Percentiles rank a stretch among this genome's conserved stretches.
These are phyloP conservation scores for Drosophila asahinai DNA, from an alignment of 1,140 invertebrate genomes.

Conservation along the genomic window DNA sequence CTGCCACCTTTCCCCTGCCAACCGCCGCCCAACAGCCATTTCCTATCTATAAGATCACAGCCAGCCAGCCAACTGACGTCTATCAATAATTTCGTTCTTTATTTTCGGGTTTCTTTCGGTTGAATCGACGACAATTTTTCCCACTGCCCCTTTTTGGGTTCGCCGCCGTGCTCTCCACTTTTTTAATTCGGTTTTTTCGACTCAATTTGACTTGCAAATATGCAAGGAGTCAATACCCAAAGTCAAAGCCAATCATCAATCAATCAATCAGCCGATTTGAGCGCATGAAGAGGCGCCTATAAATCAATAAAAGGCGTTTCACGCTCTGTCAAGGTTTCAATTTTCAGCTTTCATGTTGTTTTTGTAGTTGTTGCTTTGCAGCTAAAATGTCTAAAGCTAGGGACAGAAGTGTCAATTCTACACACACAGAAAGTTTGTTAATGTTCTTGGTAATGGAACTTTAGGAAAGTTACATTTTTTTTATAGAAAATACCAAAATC, in stretches of 20 bases:
- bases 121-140: conserved; percentile 6
- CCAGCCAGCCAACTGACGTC: conserved; percentile 74
- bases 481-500: not conserved
- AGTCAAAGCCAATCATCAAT: conserved; percentile 74
- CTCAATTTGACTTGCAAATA: conserved; percentile 72
- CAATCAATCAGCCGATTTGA: conserved; percentile 44
- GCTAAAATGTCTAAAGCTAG: conserved; percentile 18
- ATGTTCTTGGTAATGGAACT: not conserved
- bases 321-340: conserved; percentile 65
- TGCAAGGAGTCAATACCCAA: conserved; percentile 58
- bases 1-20: not conserved
- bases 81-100: conserved; percentile 69
- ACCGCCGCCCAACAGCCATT: not conserved
- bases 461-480: not conserved
- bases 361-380: not conserved
- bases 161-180: conserved; percentile 21
- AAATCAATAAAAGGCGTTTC: conserved; percentile 75
- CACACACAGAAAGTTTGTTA: not conserved
- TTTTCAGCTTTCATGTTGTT: conserved; percentile 9
- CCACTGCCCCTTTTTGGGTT: conserved; percentile 25
- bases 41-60: conserved; percentile 43
- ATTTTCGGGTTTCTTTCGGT: conserved; percentile 29
- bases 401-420: conserved; percentile 50
- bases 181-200: conserved; percentile 16
- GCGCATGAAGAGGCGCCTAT: conserved; percentile 39